A percentile compares a stretch with the other conserved stretches of the same genome.
Conservation (phyloP, 1,140 invertebrate species). For the Drosophila orena region DNA sequence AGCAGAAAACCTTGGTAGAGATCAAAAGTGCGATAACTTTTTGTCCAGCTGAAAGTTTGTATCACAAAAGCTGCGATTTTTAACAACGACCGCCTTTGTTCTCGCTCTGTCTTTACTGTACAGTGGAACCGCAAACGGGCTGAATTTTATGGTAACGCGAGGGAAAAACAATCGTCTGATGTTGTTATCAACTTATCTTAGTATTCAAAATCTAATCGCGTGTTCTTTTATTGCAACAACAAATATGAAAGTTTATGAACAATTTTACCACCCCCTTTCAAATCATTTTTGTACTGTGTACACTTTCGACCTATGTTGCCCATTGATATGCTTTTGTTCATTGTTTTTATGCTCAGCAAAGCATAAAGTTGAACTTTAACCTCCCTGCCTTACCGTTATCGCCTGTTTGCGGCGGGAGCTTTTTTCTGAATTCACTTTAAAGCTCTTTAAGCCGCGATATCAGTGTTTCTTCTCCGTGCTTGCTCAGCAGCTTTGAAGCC, state of each 20-base stretch:
- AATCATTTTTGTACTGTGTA: background rate
- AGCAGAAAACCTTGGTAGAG: conserved; percentile 45
- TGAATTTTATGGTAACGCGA: background rate
- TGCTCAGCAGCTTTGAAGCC: conserved; percentile 38
- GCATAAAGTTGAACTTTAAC: conserved; percentile 41
- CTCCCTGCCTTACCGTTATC: conserved; percentile 28
- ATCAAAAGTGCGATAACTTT: conserved; percentile 51
- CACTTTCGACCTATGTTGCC: conserved; percentile 5
- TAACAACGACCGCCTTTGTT: conserved; percentile 12
- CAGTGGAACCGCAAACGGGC: background rate
- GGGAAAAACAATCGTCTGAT: conserved; percentile 25
- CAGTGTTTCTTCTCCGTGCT: conserved; percentile 10
- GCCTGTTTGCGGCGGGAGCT: background rate
- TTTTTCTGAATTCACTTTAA: conserved; percentile 4
- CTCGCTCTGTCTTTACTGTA: background rate
- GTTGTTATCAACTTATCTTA: conserved; percentile 20
- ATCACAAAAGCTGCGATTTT: background rate
- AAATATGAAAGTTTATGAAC: background rate
- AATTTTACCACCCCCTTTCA: background rate
- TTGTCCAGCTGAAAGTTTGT: conserved; percentile 3
- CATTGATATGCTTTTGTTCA: conserved; percentile 19
- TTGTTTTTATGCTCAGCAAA: conserved; percentile 21
- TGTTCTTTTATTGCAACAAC: background rate
- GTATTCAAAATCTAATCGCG: conserved; percentile 6
- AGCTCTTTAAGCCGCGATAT: conserved; percentile 21